Conservation (phyloP, 1,140 invertebrate genomes). For the Euura saliciscinereae region DNA sequence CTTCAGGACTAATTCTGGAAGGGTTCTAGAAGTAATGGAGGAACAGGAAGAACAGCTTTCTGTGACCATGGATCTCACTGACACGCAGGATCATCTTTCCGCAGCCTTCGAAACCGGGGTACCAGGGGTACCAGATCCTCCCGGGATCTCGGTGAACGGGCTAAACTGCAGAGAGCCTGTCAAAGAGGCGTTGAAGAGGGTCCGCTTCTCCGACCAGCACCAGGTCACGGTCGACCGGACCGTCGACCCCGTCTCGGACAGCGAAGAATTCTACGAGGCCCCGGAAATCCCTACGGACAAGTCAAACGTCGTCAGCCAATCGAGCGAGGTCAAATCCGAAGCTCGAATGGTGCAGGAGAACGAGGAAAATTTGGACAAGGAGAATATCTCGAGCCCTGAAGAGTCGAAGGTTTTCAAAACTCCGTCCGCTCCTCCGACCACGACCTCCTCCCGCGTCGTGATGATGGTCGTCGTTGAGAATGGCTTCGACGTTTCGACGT, state of each 20-base stretch:
- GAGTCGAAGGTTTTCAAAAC: not conserved
- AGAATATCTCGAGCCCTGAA: not conserved
- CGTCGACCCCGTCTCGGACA: slow-evolving; percentile 11
- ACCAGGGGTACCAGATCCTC: not conserved
- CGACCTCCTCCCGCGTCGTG: slow-evolving; percentile 34
- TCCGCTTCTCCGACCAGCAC: slow-evolving; percentile 28
- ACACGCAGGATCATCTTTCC: not conserved
- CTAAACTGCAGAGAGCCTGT: not conserved
- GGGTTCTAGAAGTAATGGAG: slow-evolving; percentile 1
- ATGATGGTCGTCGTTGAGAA: slow-evolving; percentile 50
- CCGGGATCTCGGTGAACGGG: slow-evolving; percentile 10
- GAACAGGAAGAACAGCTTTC: slow-evolving; percentile 10
- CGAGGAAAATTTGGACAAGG: slow-evolving; percentile 8
- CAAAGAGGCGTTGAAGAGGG: slow-evolving; percentile 10
- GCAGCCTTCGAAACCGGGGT: not conserved
- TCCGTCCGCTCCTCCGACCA: not conserved
- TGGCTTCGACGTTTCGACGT: slow-evolving; percentile 18
- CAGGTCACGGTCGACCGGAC: not conserved
- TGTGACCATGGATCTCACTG: slow-evolving; percentile 8
- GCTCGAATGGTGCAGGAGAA: not conserved
- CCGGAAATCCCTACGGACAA: slow-evolving; percentile 28
- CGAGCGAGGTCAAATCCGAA: not conserved
- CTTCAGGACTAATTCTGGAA: not conserved
- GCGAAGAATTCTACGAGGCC: slow-evolving; percentile 38
- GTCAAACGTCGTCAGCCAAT: not conserved